phyloP scores from a whole-genome alignment of 2,113 vertebrate species.

The Nerophis ophidion region DNA sequence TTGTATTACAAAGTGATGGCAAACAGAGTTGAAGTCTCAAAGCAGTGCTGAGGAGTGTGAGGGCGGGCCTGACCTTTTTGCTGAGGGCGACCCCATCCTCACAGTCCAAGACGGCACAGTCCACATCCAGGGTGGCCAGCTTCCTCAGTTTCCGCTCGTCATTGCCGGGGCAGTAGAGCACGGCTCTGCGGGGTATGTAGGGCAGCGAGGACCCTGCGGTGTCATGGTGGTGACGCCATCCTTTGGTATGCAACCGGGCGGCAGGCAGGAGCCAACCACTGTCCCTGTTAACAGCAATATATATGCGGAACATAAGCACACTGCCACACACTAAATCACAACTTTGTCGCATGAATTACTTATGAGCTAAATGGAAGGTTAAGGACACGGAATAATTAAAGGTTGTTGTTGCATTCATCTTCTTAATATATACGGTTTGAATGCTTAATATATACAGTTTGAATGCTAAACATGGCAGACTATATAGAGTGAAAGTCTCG shows the following conservation, averaged over 20 bases:
- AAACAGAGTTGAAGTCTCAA: too few species aligned
- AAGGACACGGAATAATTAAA: conserved; percentile 40
- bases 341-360: conserved; percentile 22
- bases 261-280: conserved; percentile 33
- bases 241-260: conserved; percentile 35
- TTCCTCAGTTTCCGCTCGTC: conserved; percentile 92
- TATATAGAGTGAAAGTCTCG: conserved; percentile 36
- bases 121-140: conserved; percentile 82
- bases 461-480: not conserved
- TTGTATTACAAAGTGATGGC: too few species aligned
- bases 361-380: conserved; percentile 21
- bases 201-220: conserved; percentile 63
- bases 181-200: conserved; percentile 86
- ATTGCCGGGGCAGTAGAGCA: conserved; percentile 91
- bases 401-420: conserved; percentile 40
- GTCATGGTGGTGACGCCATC: conserved; percentile 58
- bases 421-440: conserved; percentile 36
- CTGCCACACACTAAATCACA: conserved; percentile 6
- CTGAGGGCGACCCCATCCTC: conserved; percentile 94
- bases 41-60: too few species aligned
- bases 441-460: conserved; percentile 29
- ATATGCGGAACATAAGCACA: conserved; percentile 28
- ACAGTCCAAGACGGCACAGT: conserved; percentile 92
- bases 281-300: conserved; percentile 51
- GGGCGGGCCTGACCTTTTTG: conserved; percentile 79